phyloP scores from a whole-genome alignment of 2,888 invertebrate genomes.

The Ischnura elegans region DNA sequence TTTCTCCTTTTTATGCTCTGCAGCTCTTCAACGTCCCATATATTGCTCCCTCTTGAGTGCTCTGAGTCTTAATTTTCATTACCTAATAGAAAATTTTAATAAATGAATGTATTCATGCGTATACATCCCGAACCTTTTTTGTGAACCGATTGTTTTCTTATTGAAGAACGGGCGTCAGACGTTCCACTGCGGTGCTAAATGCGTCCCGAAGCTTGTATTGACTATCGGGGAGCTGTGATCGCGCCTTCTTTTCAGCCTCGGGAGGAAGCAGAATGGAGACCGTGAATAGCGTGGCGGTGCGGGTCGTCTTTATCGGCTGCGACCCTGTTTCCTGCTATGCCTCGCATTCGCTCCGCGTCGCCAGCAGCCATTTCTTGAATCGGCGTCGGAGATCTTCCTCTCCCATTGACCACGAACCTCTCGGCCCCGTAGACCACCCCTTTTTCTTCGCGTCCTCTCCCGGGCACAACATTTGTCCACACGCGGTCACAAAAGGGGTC shows the following conservation, averaged over 20 bases:
- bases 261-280: background rate
- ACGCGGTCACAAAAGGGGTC: constrained; percentile 42
- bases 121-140: no score
- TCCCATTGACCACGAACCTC: background rate
- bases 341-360: background rate
- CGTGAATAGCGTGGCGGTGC: background rate
- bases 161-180: background rate
- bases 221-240: background rate
- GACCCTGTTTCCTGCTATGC: background rate
- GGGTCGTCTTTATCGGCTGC: background rate
- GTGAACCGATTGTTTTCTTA: background rate
- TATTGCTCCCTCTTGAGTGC: no score
- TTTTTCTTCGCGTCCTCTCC: background rate
- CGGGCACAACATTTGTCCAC: constrained; percentile 21
- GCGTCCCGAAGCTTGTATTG: background rate
- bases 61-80: no score
- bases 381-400: background rate
- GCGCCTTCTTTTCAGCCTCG: background rate
- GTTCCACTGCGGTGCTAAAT: background rate
- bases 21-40: no score
- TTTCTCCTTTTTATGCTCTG: no score
- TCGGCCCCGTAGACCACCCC: background rate
- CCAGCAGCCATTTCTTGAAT: background rate
- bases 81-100: no score
- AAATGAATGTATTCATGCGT: no score